Evolutionary conservation across 2,888 invertebrate species (phyloP).

Genomic region (Stegophylla sp.): DNA sequence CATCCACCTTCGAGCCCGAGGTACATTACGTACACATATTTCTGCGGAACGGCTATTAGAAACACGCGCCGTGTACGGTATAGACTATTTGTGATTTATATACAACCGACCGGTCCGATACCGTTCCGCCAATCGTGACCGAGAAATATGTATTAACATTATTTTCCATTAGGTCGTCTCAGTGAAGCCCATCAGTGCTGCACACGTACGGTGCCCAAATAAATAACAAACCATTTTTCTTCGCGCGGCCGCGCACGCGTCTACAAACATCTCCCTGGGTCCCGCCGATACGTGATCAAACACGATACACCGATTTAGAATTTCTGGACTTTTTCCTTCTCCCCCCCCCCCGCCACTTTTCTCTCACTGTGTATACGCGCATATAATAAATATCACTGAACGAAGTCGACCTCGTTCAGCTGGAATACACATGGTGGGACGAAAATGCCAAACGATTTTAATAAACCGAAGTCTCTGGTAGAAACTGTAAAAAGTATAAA

Average conservation of each 20-base stretch:
- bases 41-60: not conserved
- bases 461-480: too few species aligned
- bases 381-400: not conserved
- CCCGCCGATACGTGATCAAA: not conserved
- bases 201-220: too few species aligned
- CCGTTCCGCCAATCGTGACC: not conserved
- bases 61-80: not conserved
- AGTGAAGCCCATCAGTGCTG: too few species aligned
- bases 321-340: not conserved
- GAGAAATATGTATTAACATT: constrained; percentile 26
- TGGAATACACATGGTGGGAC: too few species aligned
- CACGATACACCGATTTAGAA: not conserved
- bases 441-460: too few species aligned
- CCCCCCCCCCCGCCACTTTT: too few species aligned
- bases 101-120: constrained; percentile 3
- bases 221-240: constrained; percentile 17
- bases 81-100: constrained; percentile 15
- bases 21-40: not conserved
- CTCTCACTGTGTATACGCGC: too few species aligned
- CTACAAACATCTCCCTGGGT: too few species aligned
- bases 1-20: too few species aligned
- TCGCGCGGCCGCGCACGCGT: too few species aligned
- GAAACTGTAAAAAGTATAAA: too few species aligned
- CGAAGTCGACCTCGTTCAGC: too few species aligned
- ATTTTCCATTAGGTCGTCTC: constrained; percentile 14